phyloP scores from a whole-genome alignment of 2,113 vertebrate species.

The Circaetus cinerascens region DNA sequence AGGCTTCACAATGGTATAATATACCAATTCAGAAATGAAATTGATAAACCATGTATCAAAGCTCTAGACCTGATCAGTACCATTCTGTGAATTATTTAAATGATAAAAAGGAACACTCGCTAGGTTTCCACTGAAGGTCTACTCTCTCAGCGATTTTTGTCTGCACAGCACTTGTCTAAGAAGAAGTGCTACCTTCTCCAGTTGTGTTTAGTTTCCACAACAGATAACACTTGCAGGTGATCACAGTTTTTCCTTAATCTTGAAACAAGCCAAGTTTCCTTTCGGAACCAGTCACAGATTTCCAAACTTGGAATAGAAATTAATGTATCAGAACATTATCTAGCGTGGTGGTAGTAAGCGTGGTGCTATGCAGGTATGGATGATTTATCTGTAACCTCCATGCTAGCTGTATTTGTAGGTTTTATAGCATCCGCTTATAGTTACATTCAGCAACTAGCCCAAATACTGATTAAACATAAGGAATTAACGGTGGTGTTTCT shows the following conservation, averaged over 20 bases:
- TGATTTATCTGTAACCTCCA: neutral
- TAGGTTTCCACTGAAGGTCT: neutral
- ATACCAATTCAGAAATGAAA: neutral
- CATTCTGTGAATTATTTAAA: neutral
- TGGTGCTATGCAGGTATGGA: neutral
- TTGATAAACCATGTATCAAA: neutral
- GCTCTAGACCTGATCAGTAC: neutral
- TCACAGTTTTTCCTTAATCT: neutral
- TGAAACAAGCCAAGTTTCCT: neutral
- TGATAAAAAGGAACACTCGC: neutral
- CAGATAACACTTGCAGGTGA: neutral
- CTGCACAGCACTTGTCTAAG: neutral
- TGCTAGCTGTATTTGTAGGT: neutral
- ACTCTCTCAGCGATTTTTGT: neutral
- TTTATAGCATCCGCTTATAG: neutral
- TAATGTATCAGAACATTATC: neutral
- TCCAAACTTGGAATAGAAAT: neutral
- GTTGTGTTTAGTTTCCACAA: neutral
- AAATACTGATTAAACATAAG: neutral
- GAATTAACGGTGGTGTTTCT: neutral
- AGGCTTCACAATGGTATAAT: neutral
- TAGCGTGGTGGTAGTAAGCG: accelerated
- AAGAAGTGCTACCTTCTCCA: neutral
- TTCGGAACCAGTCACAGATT: neutral
- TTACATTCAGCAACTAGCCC: neutral